Percentiles rank a stretch among this genome's conserved stretches.
These are phyloP conservation scores for Pantelozetes paolii DNA, from an alignment of 2,888 invertebrate species.

Conservation along the genomic window DNA sequence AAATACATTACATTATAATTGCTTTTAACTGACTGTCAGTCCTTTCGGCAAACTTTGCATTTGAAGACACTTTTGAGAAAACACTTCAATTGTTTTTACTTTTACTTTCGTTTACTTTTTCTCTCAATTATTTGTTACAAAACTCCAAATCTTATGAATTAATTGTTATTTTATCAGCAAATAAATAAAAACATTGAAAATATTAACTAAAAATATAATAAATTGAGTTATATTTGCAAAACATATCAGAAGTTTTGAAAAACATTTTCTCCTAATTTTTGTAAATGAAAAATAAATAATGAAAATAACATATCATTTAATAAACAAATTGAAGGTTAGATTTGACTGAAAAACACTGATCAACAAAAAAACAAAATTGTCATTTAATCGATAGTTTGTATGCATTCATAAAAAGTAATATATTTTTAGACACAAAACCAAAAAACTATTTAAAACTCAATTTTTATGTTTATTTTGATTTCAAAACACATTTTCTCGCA, in stretches of 20 bases:
- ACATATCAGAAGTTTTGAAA: neutral
- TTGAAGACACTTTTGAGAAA: neutral
- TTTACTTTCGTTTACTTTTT: neutral
- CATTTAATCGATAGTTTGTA: neutral
- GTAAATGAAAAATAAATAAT: too few species aligned
- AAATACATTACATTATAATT: neutral
- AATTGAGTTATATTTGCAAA: too few species aligned
- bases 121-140: neutral
- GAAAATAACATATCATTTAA: neutral
- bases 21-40: neutral
- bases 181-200: too few species aligned
- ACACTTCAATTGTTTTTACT: neutral
- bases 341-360: neutral
- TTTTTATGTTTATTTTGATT: too few species aligned
- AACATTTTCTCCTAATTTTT: neutral
- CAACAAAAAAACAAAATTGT: neutral
- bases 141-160: neutral
- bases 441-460: too few species aligned
- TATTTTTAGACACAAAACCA: neutral
- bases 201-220: too few species aligned
- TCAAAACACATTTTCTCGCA: too few species aligned
- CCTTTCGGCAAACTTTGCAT: neutral
- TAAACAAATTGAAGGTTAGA: conserved; percentile 21
- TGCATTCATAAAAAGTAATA: neutral
- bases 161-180: conserved; percentile 6